Conservation (phyloP, 64 coral and sea anemone species). For the Pocillopora verrucosa region DNA sequence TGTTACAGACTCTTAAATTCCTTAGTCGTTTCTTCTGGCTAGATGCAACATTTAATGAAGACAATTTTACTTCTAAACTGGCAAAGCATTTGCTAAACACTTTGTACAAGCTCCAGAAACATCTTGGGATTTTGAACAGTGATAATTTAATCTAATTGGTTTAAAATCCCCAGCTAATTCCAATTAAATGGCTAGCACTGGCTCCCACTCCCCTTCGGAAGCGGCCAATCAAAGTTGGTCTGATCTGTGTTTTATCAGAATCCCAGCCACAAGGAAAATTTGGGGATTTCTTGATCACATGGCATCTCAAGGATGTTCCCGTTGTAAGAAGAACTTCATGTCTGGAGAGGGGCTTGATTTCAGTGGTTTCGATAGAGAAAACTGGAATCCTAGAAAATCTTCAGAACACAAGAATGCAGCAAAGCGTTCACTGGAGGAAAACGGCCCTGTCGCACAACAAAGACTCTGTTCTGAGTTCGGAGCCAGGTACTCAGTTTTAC, state of each 20-base stretch:
- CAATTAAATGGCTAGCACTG: too few relatives aligned
- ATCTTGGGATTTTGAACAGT: too few relatives aligned
- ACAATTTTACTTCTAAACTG: too few relatives aligned
- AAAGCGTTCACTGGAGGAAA: conserved; percentile 35
- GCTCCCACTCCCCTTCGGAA: too few relatives aligned
- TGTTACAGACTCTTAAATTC: too few relatives aligned
- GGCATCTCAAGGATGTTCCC: conserved; percentile 49
- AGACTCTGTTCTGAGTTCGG: conserved; percentile 44
- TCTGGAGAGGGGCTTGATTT: conserved; percentile 46
- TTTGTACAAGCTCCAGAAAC: too few relatives aligned
- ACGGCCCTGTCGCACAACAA: conserved; percentile 42
- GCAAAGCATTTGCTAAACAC: too few relatives aligned
- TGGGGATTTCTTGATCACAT: conserved; percentile 37
- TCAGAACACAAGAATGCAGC: conserved; percentile 53
- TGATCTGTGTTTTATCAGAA: conserved; percentile 52
- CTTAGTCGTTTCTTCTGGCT: too few relatives aligned
- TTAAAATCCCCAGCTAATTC: too few relatives aligned
- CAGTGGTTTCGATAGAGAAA: conserved; percentile 63
- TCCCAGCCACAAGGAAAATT: conserved; percentile 45
- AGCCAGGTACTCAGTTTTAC: conserved; percentile 71
- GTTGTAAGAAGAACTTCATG: conserved; percentile 44
- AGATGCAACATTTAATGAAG: too few relatives aligned
- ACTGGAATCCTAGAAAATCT: conserved; percentile 43
- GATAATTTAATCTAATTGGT: too few relatives aligned
- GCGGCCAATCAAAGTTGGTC: conserved; percentile 39